Evolutionary conservation across 2,888 invertebrate genomes (phyloP).

Genomic region (Tinea pellionella): DNA sequence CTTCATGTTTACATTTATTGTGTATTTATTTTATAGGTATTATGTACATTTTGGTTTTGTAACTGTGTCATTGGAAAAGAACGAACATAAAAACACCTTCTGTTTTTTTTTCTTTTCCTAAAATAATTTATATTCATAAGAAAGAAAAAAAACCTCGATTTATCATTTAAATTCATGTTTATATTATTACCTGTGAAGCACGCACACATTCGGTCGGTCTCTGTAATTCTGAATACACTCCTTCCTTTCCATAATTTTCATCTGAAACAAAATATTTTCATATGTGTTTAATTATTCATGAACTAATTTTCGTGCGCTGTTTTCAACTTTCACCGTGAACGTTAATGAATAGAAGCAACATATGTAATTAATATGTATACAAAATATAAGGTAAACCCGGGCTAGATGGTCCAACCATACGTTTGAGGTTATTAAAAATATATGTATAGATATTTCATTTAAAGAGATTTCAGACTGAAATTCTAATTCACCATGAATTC

Average conservation of each 20-base stretch:
- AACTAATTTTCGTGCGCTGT: too few relatives aligned
- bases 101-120: too few relatives aligned
- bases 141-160: too few relatives aligned
- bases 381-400: not conserved
- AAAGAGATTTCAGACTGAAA: too few relatives aligned
- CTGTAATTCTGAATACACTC: not conserved
- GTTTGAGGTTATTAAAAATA: too few relatives aligned
- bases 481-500: too few relatives aligned
- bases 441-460: too few relatives aligned
- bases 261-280: not conserved
- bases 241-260: not conserved
- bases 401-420: too few relatives aligned
- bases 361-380: not conserved
- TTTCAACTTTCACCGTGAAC: too few relatives aligned
- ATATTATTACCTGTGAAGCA: not conserved
- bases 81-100: not conserved
- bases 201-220: not conserved
- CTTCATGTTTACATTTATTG: slow-evolving; percentile 3
- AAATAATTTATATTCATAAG: too few relatives aligned
- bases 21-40: not conserved
- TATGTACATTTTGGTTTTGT: not conserved
- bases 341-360: not conserved
- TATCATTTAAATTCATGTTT: too few relatives aligned
- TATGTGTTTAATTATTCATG: not conserved
- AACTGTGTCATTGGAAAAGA: not conserved